Evolutionary conservation across 2,888 invertebrate species (phyloP).

Genomic region (Apotomis turbidana): DNA sequence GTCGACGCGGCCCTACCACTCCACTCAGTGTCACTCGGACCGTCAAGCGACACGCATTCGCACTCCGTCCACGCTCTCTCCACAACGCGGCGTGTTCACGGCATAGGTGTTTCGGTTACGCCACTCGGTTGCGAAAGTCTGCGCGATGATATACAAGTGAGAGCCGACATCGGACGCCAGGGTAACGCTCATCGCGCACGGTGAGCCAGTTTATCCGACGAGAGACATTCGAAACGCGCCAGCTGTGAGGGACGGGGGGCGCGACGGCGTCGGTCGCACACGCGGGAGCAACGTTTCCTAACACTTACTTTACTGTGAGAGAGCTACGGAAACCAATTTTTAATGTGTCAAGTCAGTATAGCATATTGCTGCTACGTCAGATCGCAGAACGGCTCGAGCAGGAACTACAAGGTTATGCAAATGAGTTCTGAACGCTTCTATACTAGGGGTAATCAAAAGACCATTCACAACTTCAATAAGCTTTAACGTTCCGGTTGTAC

Average conservation of each 20-base stretch:
- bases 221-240: conserved; percentile 79
- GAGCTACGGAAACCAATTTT: conserved; percentile 79
- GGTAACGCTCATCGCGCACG: conserved; percentile 81
- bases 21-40: conserved; percentile 46
- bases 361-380: conserved; percentile 83
- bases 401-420: conserved; percentile 84
- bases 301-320: conserved; percentile 70
- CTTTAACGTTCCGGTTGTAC: conserved; percentile 77
- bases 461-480: conserved; percentile 84
- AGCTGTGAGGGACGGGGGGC: conserved; percentile 76
- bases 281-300: conserved; percentile 74
- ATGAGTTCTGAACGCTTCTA: conserved; percentile 85
- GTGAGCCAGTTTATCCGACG: conserved; percentile 77
- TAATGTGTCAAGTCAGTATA: conserved; percentile 84
- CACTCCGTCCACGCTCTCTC: conserved; percentile 57
- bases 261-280: conserved; percentile 78
- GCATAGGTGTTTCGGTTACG: conserved; percentile 77
- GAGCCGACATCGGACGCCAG: conserved; percentile 75
- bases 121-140: conserved; percentile 80
- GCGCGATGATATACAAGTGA: conserved; percentile 84
- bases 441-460: conserved; percentile 83
- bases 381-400: conserved; percentile 81
- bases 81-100: conserved; percentile 65
- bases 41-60: conserved; percentile 46
- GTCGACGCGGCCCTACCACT: conserved; percentile 28